Evolutionary conservation across 2,888 invertebrate species (phyloP).

Genomic region (Eurytoma adleriae): DNA sequence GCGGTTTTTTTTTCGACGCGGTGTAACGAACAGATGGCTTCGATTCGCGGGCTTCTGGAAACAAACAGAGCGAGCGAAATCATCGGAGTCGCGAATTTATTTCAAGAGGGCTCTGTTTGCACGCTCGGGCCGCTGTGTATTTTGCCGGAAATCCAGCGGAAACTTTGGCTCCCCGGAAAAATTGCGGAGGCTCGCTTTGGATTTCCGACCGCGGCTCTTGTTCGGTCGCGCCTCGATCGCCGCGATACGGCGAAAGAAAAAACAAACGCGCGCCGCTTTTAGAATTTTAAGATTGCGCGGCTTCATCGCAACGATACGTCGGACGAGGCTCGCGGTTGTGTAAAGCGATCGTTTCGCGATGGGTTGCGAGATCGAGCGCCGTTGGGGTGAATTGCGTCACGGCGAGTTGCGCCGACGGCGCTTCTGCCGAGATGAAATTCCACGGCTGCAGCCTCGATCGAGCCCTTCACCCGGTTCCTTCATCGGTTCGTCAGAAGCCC

Average conservation of each 20-base stretch:
- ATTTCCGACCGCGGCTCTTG: not conserved
- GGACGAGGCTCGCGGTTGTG: conserved; percentile 29
- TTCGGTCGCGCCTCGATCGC: not conserved
- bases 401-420: not conserved
- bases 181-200: not conserved
- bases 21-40: conserved; percentile 25
- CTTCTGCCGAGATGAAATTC: conserved; percentile 27
- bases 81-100: conserved; percentile 38
- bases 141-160: conserved; percentile 14
- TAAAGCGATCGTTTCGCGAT: conserved; percentile 28
- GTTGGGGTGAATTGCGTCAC: conserved; percentile 24
- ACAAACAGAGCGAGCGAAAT: conserved; percentile 33
- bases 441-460: conserved; percentile 10
- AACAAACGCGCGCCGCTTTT: too few relatives aligned
- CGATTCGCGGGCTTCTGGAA: conserved; percentile 29
- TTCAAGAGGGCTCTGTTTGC: conserved; percentile 44
- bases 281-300: too few relatives aligned
- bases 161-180: not conserved
- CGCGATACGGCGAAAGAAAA: too few relatives aligned
- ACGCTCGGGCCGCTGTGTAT: not conserved
- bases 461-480: conserved; percentile 52
- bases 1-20: not conserved
- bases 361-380: conserved; percentile 49
- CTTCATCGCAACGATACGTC: not conserved
- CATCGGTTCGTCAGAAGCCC: not conserved